Conservation (phyloP, 2,888 invertebrate species). For the Lacanobia wlatinum region DNA sequence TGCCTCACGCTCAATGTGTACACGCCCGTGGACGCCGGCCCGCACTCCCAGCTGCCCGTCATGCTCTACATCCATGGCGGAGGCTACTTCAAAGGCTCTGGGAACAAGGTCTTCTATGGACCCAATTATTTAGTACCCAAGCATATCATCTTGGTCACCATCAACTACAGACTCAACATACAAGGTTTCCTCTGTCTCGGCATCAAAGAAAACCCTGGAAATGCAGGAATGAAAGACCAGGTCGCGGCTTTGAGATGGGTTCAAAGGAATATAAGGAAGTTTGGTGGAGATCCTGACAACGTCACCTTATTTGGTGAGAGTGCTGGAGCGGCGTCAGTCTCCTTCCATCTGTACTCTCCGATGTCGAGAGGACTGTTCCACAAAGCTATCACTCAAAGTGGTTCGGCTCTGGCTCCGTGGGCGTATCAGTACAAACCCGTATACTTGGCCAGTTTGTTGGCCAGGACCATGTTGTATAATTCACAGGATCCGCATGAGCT, state of each 20-base stretch:
- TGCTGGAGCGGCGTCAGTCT: conserved; percentile 82
- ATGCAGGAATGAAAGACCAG: conserved; percentile 83
- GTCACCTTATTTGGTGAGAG: conserved; percentile 85
- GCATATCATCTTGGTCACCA: conserved; percentile 80
- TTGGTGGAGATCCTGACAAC: conserved; percentile 82
- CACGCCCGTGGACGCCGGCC: conserved; percentile 72
- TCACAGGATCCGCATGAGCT: conserved; percentile 77
- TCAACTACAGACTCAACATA: conserved; percentile 84
- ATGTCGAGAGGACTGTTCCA: conserved; percentile 85
- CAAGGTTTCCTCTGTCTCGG: conserved; percentile 82
- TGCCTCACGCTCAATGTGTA: conserved; percentile 82
- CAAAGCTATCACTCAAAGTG: conserved; percentile 84
- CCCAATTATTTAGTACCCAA: conserved; percentile 80
- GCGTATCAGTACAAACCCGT: conserved; percentile 80
- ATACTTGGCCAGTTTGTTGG: conserved; percentile 78
- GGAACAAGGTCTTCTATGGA: conserved; percentile 75
- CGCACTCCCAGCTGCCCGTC: conserved; percentile 74
- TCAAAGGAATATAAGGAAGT: conserved; percentile 76
- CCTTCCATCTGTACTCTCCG: conserved; percentile 80
- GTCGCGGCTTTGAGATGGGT: conserved; percentile 83
- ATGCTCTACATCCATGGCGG: conserved; percentile 87
- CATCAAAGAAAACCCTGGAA: conserved; percentile 83
- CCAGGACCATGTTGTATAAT: conserved; percentile 77
- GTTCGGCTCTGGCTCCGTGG: conserved; percentile 81
- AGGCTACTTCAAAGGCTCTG: conserved; percentile 81